phyloP scores from a whole-genome alignment of 2,888 invertebrate genomes.

The Pyrochroa serraticornis region DNA sequence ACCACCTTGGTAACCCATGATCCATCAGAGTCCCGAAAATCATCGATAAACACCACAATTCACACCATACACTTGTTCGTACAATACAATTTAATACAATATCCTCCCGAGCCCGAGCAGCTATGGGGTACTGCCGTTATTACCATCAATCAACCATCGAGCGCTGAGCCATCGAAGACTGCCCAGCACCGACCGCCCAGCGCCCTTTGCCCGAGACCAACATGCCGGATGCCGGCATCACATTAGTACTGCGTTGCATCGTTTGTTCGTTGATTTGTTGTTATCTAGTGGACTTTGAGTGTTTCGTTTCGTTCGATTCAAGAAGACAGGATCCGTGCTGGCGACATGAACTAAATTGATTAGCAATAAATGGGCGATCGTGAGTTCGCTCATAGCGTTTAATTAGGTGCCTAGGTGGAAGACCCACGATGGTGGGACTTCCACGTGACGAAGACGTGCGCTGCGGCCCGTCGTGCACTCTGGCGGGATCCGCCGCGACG shows the following conservation, averaged over 20 bases:
- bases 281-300: conserved; percentile 50
- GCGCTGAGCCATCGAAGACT: conserved; percentile 14
- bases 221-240: conserved; percentile 8
- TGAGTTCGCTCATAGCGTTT: conserved; percentile 55
- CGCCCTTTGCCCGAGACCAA: conserved; percentile 34
- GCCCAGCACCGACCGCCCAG: conserved; percentile 26
- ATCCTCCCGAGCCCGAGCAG: conserved; percentile 40
- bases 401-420: conserved; percentile 58
- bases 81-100: background rate
- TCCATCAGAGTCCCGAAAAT: conserved; percentile 7
- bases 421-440: conserved; percentile 35
- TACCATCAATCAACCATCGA: conserved; percentile 6
- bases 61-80: background rate
- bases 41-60: background rate
- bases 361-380: conserved; percentile 57
- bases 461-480: conserved; percentile 46
- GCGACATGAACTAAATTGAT: conserved; percentile 54
- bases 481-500: conserved; percentile 38
- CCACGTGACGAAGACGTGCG: conserved; percentile 50
- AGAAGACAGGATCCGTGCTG: conserved; percentile 45
- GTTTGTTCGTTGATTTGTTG: conserved; percentile 53
- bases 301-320: conserved; percentile 34
- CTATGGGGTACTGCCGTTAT: conserved; percentile 31
- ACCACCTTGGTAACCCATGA: conserved; percentile 17
- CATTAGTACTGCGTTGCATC: conserved; percentile 37